These are phyloP conservation scores for Actinernus sp. DNA, from an alignment of 92 coral and sea anemone species.

Conservation along the genomic window DNA sequence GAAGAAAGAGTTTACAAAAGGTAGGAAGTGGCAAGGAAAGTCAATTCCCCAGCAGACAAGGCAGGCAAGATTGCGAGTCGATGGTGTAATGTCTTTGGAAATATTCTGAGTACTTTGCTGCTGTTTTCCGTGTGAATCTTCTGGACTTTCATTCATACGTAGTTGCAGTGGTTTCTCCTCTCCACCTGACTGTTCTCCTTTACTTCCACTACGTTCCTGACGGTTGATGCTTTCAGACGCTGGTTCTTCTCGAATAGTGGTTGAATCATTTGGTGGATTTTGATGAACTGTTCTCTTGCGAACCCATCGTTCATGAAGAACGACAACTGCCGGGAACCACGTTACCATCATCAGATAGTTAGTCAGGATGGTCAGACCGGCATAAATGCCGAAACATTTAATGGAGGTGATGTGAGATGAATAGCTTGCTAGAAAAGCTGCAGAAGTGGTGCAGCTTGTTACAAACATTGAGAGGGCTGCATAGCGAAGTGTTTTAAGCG, in stretches of 20 bases:
- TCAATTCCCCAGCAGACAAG: constrained; percentile 56
- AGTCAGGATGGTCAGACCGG: constrained; percentile 86
- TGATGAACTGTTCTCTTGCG: constrained; percentile 52
- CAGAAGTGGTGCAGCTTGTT: constrained; percentile 97
- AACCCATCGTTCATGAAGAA: constrained; percentile 82
- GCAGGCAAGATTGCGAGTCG: too few species aligned
- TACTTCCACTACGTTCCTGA: background rate
- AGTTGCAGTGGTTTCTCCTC: too few species aligned
- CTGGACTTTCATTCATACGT: too few species aligned
- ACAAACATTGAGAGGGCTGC: constrained; percentile 97
- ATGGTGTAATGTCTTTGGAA: background rate
- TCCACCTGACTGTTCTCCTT: background rate
- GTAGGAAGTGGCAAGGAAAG: constrained; percentile 73
- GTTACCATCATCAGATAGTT: constrained; percentile 92
- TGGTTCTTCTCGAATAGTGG: background rate
- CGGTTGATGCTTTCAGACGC: background rate
- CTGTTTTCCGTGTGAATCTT: too few species aligned
- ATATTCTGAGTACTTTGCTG: background rate
- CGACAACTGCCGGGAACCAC: constrained; percentile 87
- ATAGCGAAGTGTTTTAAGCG: constrained; percentile 80
- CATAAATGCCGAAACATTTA: constrained; percentile 88
- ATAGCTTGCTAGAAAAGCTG: constrained; percentile 92
- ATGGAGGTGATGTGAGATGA: constrained; percentile 87
- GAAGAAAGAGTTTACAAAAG: constrained; percentile 27
- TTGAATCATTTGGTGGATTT: background rate